Conservation (phyloP, 2,113 vertebrate genomes). For the Cygnus buccinator region DNA sequence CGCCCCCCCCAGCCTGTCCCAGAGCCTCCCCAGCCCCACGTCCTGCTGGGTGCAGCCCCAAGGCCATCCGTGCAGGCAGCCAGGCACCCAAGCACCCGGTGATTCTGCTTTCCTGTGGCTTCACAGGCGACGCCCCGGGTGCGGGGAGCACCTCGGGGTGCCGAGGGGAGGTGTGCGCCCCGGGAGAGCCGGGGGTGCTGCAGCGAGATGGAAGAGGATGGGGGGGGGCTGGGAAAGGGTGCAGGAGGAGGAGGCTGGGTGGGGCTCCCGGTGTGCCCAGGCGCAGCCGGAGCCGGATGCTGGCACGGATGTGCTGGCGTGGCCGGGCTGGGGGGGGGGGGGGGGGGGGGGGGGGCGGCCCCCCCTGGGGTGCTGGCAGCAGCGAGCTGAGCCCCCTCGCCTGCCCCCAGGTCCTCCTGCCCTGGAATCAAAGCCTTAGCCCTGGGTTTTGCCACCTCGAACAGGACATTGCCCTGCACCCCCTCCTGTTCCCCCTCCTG, state of each 20-base stretch:
- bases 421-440: too few relatives aligned
- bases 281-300: slow-evolving; percentile 68
- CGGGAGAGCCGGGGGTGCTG: not conserved
- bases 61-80: rapidly evolving
- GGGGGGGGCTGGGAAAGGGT: slow-evolving; percentile 35
- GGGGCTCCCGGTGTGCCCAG: not conserved
- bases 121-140: not conserved
- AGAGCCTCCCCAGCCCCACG: not conserved
- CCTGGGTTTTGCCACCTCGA: not conserved
- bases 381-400: not conserved
- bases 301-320: slow-evolving; percentile 69
- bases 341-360: too few relatives aligned
- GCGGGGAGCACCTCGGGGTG: rapidly evolving
- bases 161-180: rapidly evolving
- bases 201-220: not conserved
- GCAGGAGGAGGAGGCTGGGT: slow-evolving; percentile 30
- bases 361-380: not conserved
- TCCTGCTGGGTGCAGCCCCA: not conserved
- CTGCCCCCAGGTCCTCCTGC: not conserved
- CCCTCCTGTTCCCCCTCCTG: not conserved
- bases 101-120: not conserved
- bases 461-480: not conserved
- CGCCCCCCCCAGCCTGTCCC: not conserved
- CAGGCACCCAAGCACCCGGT: rapidly evolving
- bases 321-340: not conserved